Base-by-base conservation (phyloP, 2,888 invertebrate species). In the Corythucha ciliata region DNA sequence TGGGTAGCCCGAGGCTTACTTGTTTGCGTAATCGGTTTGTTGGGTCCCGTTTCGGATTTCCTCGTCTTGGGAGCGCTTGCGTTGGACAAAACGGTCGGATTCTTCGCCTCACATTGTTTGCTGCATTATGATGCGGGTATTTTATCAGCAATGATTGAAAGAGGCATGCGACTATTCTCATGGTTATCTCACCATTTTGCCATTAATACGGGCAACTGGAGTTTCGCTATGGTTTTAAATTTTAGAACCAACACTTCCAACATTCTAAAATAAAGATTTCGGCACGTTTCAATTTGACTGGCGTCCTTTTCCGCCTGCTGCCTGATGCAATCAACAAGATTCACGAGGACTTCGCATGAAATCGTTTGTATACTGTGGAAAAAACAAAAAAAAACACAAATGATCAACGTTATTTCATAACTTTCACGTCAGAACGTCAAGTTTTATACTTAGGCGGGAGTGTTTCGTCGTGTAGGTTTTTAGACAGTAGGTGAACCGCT, bases 381-480 rank as follows among this genome's bases (percentile, higher is more conserved):
- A 12, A 29, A 10, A 29, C 29, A 12, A 10, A 12, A 10, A 29
- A 29, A 29, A 12, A 8, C 10, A 29, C n/a, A 8, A 29, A 8
- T 10, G 29, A 29, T 29, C 29, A 29, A 12, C 29, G n/a, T 10
- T 29, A 29, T 8, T 8, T 12, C n/a, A n/a, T n/a, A n/a, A n/a
- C n/a, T n/a, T n/a, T n/a, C n/a, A n/a, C n/a, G n/a, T n/a, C n/a
- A n/a, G 10, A 10, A 12, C 10, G 8, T 12, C n/a, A 12, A 10
- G n/a, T 8, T 29, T 29, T n/a, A 42, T 60, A 66, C 67, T 65
- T 66, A 2, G 89, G 88, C 0, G 92, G 90, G 40, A 98, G 72
- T 36, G 89, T 87, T 65, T 96, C 92, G 65, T 98, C 97, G 64
- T 97, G 96, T 0, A 98, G 87, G 70, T 94, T 94, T 70, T 92